Conservation (phyloP, 2,113 vertebrate genomes). For the Eidolon helvum region DNA sequence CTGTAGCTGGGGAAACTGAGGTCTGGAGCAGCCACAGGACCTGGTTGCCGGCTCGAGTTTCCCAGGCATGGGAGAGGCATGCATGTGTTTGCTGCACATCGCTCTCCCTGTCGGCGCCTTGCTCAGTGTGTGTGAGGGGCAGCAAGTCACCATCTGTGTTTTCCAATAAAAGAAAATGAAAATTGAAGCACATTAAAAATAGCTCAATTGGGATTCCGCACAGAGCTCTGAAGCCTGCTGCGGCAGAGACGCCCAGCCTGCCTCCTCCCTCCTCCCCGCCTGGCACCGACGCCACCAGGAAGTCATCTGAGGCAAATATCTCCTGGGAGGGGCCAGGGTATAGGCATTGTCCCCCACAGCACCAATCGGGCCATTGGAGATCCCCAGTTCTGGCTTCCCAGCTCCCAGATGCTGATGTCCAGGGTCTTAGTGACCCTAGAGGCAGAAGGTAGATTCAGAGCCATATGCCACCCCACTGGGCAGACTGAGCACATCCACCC, state of each 20-base stretch:
- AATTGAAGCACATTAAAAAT: slow-evolving; percentile 84
- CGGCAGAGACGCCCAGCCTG: slow-evolving; percentile 63
- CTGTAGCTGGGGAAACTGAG: slow-evolving; percentile 42
- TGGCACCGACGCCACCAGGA: background rate
- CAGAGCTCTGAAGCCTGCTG: slow-evolving; percentile 78
- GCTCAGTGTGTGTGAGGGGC: slow-evolving; percentile 62
- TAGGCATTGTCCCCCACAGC: background rate
- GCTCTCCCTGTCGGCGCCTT: slow-evolving; percentile 63
- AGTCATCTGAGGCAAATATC: slow-evolving; percentile 68
- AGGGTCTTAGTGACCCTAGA: background rate
- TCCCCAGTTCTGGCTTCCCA: background rate
- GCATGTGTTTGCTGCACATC: slow-evolving; percentile 2
- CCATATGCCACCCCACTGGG: background rate
- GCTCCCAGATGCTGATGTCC: background rate
- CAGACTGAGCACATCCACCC: background rate
- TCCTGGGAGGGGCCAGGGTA: background rate
- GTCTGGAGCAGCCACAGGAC: background rate
- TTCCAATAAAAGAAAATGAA: slow-evolving; percentile 87
- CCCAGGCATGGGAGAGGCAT: fast-evolving
- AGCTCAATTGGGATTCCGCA: slow-evolving; percentile 81
- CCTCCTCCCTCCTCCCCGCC: slow-evolving; percentile 39
- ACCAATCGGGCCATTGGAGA: background rate
- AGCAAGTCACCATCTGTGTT: slow-evolving; percentile 84
- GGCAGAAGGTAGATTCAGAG: background rate
- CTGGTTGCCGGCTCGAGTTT: background rate